phyloP scores from a whole-genome alignment of 2,888 invertebrate species.

The Xestobium rufovillosum region DNA sequence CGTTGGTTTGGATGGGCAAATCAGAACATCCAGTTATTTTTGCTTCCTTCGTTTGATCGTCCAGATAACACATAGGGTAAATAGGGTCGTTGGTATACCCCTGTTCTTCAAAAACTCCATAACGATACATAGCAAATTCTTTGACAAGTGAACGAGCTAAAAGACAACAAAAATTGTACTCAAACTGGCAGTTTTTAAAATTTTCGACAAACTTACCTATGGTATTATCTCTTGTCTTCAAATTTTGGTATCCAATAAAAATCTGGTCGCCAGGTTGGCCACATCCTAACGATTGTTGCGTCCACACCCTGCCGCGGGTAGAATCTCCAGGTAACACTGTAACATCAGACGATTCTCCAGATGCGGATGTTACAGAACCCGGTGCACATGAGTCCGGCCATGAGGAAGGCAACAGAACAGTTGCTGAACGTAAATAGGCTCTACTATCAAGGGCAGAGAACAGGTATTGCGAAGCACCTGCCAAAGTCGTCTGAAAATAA shows the following conservation, averaged over 20 bases:
- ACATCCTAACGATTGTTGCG: conserved; percentile 55
- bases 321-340: conserved; percentile 46
- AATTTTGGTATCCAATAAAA: conserved; percentile 43
- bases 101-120: conserved; percentile 61
- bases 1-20: conserved; percentile 44
- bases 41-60: conserved; percentile 37
- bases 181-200: too few relatives aligned
- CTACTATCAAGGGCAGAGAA: conserved; percentile 51
- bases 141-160: conserved; percentile 46
- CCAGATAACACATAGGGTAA: conserved; percentile 50
- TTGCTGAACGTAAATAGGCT: conserved; percentile 50
- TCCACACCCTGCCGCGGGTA: conserved; percentile 51
- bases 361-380: conserved; percentile 39
- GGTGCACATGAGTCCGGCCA: conserved; percentile 51
- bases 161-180: too few relatives aligned
- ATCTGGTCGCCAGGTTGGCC: conserved; percentile 53
- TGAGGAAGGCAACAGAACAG: conserved; percentile 51
- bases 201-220: too few relatives aligned
- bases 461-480: conserved; percentile 49
- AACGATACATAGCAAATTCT: conserved; percentile 60
- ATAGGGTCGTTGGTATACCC: conserved; percentile 52
- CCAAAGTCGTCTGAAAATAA: conserved; percentile 47
- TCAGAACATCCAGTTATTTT: conserved; percentile 50
- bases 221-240: conserved; percentile 35
- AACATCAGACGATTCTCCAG: conserved; percentile 50